Conservation (phyloP, 2,888 invertebrate species). For the Standfussiana lucernea region DNA sequence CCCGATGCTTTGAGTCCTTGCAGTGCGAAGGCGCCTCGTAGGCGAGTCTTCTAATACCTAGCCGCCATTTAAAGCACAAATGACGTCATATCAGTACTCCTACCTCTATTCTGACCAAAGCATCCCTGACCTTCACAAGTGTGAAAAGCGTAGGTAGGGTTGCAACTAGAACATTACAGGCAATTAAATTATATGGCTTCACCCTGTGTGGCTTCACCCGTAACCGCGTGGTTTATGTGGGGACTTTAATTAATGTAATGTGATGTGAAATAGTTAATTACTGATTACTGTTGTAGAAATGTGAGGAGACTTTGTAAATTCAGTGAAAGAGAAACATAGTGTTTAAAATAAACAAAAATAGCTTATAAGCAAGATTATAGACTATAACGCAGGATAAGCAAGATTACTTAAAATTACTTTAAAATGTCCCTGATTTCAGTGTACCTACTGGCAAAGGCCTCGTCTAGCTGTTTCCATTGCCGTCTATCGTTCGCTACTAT, state of each 20-base stretch:
- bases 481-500: too few relatives aligned
- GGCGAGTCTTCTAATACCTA: neutral
- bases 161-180: neutral
- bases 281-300: constrained; percentile 6
- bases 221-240: neutral
- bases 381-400: too few relatives aligned
- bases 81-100: constrained; percentile 11
- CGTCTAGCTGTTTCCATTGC: too few relatives aligned
- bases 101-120: neutral
- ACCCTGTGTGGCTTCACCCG: neutral
- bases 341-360: neutral
- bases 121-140: neutral
- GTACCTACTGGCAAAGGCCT: neutral
- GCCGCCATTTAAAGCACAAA: neutral
- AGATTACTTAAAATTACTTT: too few relatives aligned
- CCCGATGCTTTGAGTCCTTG: neutral
- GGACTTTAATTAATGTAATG: constrained; percentile 20
- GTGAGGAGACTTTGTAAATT: neutral
- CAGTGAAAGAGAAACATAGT: neutral
- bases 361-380: too few relatives aligned
- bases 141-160: constrained; percentile 21
- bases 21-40: neutral
- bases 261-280: constrained; percentile 2
- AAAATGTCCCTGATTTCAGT: neutral
- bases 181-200: neutral